Conservation (phyloP, 2,888 invertebrate species). For the Oasisia sp. region DNA sequence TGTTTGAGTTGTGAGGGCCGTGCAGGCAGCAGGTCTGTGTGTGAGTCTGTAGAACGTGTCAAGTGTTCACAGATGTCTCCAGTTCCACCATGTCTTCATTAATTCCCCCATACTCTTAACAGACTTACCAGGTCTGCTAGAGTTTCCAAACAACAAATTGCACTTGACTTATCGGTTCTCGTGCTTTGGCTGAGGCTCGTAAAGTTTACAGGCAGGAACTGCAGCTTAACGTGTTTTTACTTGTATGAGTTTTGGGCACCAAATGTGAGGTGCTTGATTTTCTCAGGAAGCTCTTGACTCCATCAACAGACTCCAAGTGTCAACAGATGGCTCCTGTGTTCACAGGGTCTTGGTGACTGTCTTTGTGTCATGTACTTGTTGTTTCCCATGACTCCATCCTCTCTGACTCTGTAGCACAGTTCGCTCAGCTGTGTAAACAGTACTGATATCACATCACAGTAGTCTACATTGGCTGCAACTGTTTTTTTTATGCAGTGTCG, state of each 20-base stretch:
- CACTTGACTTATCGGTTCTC: not conserved
- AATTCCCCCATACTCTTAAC: not conserved
- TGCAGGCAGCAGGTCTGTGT: not conserved
- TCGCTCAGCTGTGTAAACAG: not conserved
- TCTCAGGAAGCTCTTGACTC: too few relatives aligned
- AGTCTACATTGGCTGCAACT: not conserved
- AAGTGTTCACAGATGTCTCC: not conserved
- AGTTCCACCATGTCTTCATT: not conserved
- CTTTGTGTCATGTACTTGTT: not conserved
- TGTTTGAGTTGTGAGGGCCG: not conserved
- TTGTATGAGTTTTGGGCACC: not conserved
- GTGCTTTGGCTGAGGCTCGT: constrained; percentile 3
- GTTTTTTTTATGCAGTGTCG: not conserved
- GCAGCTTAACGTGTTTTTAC: not conserved
- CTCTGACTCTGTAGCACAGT: not conserved
- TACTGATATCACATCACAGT: not conserved
- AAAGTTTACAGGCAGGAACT: not conserved
- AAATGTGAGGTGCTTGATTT: not conserved
- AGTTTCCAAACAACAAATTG: constrained; percentile 1
- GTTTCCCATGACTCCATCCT: not conserved
- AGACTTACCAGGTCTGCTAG: not conserved
- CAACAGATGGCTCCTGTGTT: not conserved
- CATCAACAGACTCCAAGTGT: not conserved
- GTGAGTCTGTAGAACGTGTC: not conserved
- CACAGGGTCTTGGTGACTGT: not conserved